Evolutionary conservation across 2,888 invertebrate species (phyloP).

Genomic region (Brachyptera putata): DNA sequence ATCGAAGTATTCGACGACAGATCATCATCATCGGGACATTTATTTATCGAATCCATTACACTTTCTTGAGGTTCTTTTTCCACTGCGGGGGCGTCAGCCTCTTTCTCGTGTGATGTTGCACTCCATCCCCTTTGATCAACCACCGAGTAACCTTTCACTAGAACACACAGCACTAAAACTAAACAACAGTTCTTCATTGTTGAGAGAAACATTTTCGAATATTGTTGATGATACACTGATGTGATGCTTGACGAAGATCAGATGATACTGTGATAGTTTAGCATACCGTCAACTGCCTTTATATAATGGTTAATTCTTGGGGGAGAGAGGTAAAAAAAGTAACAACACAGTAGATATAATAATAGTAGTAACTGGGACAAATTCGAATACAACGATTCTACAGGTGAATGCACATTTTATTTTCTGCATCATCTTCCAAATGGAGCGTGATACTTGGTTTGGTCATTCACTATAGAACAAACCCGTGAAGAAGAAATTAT

Average conservation of each 20-base stretch:
- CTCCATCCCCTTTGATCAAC: conserved; percentile 12
- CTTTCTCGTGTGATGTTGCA: not conserved
- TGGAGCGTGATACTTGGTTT: conserved; percentile 13
- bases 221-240: not conserved
- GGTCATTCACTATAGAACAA: conserved; percentile 6
- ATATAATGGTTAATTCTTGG: conserved; percentile 14
- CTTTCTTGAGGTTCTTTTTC: not conserved
- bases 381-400: not conserved
- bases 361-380: conserved; percentile 12
- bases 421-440: conserved; percentile 19
- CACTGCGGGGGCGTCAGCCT: not conserved
- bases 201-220: not conserved
- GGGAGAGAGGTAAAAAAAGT: not conserved
- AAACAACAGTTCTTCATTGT: not conserved
- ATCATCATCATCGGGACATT: conserved; percentile 35
- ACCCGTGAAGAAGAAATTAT: conserved; percentile 5
- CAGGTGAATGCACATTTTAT: conserved; percentile 20
- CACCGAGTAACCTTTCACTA: conserved; percentile 13
- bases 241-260: not conserved
- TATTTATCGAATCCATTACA: conserved; percentile 9
- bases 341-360: not conserved
- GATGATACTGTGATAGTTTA: conserved; percentile 1
- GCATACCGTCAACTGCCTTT: not conserved
- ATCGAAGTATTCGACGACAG: conserved; percentile 42
- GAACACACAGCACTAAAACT: not conserved